These are phyloP conservation scores for Lineus longissimus DNA, from an alignment of 1,140 invertebrate species.

Conservation along the genomic window DNA sequence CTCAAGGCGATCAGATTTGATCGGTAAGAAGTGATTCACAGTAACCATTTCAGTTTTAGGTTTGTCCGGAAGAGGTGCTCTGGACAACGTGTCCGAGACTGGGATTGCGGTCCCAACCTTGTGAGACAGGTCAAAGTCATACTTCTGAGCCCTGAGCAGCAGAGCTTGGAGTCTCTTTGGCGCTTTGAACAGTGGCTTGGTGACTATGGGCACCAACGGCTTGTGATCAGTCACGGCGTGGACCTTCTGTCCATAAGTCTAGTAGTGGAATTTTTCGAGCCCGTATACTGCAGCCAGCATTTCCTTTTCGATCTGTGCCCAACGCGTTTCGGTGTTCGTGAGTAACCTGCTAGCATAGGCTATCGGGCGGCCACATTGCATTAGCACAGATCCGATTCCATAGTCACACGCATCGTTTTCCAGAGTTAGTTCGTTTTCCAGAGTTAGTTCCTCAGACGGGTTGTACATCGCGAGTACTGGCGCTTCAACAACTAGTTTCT, in stretches of 20 bases:
- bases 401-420: background rate
- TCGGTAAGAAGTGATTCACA: background rate
- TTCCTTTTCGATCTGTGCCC: conserved; percentile 23
- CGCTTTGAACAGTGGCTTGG: conserved; percentile 13
- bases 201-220: conserved; percentile 34
- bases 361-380: background rate
- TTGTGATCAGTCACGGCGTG: conserved; percentile 45
- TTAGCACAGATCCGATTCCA: background rate
- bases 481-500: conserved; percentile 11
- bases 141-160: conserved; percentile 9
- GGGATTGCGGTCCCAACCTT: background rate
- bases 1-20: background rate
- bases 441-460: no score
- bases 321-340: no score
- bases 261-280: conserved; percentile 57
- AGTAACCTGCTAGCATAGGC: no score
- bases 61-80: background rate
- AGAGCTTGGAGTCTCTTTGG: conserved; percentile 17
- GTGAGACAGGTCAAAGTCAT: conserved; percentile 6
- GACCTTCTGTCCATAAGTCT: conserved; percentile 48
- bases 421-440: no score
- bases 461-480: conserved; percentile 11
- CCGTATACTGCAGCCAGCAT: conserved; percentile 37
- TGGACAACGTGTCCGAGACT: background rate
- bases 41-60: background rate